These are phyloP conservation scores for Ammodramus savannarum DNA, from an alignment of 2,113 vertebrate species.

Conservation along the genomic window DNA sequence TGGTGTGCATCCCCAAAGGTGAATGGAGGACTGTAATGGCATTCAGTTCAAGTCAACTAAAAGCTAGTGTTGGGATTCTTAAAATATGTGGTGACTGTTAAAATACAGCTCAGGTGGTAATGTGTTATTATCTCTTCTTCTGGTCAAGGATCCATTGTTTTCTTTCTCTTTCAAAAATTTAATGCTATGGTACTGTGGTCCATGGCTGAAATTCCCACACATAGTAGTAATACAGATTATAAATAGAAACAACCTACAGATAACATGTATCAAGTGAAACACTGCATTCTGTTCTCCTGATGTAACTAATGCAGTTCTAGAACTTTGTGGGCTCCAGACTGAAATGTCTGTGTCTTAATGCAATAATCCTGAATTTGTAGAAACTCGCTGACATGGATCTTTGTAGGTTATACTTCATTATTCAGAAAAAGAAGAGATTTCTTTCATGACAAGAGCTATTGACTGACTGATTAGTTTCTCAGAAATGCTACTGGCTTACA, in stretches of 20 bases:
- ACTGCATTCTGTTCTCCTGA: background rate
- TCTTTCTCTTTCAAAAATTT: background rate
- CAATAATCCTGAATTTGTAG: background rate
- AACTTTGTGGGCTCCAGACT: background rate
- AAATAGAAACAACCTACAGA: background rate
- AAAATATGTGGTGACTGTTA: background rate
- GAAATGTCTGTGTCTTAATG: background rate
- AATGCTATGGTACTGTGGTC: background rate
- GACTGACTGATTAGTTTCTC: background rate
- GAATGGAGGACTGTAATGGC: background rate
- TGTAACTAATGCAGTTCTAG: background rate
- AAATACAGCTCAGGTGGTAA: background rate
- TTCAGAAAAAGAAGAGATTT: background rate
- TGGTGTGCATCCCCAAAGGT: background rate
- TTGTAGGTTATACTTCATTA: background rate
- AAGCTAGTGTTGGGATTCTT: background rate
- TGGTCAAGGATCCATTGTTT: background rate
- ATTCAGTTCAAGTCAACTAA: background rate
- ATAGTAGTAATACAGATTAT: background rate
- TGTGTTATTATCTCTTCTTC: background rate
- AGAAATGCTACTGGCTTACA: background rate
- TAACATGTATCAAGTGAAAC: background rate
- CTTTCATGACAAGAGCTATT: background rate
- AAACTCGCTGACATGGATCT: background rate
- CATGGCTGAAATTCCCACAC: background rate